A percentile compares a stretch with the other conserved stretches of the same genome.
These are phyloP conservation scores for Characodon lateralis DNA, from an alignment of 2,797 vertebrate genomes.

Conservation along the genomic window DNA sequence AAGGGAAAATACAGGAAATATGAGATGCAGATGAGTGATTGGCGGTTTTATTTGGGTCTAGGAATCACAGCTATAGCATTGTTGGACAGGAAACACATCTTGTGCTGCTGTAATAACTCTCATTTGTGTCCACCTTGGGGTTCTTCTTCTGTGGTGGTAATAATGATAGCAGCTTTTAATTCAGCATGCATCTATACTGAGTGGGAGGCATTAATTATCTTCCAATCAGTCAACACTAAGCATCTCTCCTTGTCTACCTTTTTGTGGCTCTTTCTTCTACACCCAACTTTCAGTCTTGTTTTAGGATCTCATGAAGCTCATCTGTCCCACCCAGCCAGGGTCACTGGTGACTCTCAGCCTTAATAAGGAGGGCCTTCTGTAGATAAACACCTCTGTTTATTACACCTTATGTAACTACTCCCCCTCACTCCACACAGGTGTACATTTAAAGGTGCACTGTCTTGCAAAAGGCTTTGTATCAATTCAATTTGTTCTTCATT, in stretches of 20 bases:
- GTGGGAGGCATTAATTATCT: no score
- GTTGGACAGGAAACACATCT: conserved; percentile 27
- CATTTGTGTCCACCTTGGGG: conserved; percentile 17
- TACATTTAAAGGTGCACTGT: no score
- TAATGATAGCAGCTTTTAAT: conserved; percentile 55
- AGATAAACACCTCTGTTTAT: no score
- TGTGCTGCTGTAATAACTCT: conserved; percentile 23
- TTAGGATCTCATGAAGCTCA: no score
- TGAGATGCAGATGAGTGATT: not conserved
- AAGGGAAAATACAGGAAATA: not conserved
- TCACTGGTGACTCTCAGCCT: no score
- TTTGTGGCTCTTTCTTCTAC: conserved; percentile 41
- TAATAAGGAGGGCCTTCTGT: no score
- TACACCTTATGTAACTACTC: no score
- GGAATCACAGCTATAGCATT: not conserved
- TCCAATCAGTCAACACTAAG: conserved; percentile 4
- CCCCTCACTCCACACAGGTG: no score
- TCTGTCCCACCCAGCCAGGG: no score
- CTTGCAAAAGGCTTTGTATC: no score
- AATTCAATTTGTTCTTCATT: no score
- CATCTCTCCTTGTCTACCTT: conserved; percentile 44
- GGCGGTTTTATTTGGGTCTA: not conserved
- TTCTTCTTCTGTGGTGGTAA: conserved; percentile 36
- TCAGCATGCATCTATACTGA: conserved; percentile 38
- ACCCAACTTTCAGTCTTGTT: conserved; percentile 18